These are phyloP conservation scores for Synergus itoensis DNA, from an alignment of 2,888 invertebrate species.

Conservation along the genomic window DNA sequence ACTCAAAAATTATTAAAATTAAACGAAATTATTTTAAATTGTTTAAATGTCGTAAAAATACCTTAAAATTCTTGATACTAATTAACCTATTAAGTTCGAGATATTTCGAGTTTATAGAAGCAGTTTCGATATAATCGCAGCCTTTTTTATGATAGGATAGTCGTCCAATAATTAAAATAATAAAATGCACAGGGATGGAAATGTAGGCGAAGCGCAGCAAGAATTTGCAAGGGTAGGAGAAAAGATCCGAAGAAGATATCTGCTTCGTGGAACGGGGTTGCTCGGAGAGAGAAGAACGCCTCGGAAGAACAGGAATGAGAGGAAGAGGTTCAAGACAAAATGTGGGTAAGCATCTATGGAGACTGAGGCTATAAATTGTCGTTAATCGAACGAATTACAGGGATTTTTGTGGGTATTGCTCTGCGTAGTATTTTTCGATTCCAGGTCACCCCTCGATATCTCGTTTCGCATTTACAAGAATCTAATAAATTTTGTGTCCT, in stretches of 20 bases:
- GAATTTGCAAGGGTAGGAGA: constrained; percentile 23
- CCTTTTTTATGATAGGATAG: not conserved
- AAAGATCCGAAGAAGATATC: constrained; percentile 19
- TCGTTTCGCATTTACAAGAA: not conserved
- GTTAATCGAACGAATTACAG: constrained; percentile 56
- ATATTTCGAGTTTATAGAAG: not conserved
- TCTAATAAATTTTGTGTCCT: not conserved
- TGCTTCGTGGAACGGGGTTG: constrained; percentile 23
- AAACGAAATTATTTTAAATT: too few species aligned
- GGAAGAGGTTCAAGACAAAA: constrained; percentile 10
- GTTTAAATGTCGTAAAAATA: not conserved
- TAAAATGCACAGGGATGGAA: constrained; percentile 42
- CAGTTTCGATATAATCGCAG: not conserved
- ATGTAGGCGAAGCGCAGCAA: constrained; percentile 8
- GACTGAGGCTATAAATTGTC: constrained; percentile 53
- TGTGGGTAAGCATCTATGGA: constrained; percentile 50
- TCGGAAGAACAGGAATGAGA: constrained; percentile 15
- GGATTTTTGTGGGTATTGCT: constrained; percentile 48
- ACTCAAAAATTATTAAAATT: too few species aligned
- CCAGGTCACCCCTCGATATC: constrained; percentile 4
- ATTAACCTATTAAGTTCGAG: too few species aligned
- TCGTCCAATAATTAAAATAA: constrained; percentile 42
- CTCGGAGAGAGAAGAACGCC: not conserved
- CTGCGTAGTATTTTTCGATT: constrained; percentile 16
- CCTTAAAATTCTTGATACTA: not conserved